These are phyloP conservation scores for Drosophila meridionalis DNA, from an alignment of 2,888 invertebrate species.

Conservation along the genomic window DNA sequence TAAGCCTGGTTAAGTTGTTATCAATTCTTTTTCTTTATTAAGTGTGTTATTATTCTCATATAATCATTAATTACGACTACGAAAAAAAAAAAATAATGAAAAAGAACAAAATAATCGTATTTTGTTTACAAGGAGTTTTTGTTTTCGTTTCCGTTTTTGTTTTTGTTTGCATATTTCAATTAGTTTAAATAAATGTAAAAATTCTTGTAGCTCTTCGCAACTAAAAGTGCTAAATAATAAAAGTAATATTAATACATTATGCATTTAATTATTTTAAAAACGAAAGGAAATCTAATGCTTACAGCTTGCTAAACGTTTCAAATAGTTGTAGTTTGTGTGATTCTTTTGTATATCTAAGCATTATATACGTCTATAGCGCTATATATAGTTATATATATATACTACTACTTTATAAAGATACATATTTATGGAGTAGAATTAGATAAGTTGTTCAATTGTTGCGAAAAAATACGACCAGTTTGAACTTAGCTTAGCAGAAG, in stretches of 20 bases:
- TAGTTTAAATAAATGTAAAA: constrained; percentile 29
- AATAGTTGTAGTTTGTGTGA: constrained; percentile 26
- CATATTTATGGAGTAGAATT: constrained; percentile 43
- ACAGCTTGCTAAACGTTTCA: constrained; percentile 29
- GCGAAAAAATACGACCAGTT: constrained; percentile 49
- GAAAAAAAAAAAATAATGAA: constrained; percentile 18
- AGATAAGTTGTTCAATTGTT: constrained; percentile 52
- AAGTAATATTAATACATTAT: constrained; percentile 10
- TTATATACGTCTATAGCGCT: constrained; percentile 43
- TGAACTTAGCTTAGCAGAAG: constrained; percentile 51
- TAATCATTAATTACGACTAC: constrained; percentile 22
- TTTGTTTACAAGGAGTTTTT: constrained; percentile 23
- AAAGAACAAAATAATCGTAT: constrained; percentile 17
- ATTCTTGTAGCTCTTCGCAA: constrained; percentile 41
- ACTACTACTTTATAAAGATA: constrained; percentile 26
- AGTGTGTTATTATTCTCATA: constrained; percentile 22
- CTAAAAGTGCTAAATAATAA: constrained; percentile 28
- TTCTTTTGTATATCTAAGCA: constrained; percentile 43
- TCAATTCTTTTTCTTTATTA: constrained; percentile 27
- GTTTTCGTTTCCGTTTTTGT: background rate
- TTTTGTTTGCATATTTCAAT: constrained; percentile 39
- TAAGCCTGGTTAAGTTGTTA: constrained; percentile 56
- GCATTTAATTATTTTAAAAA: constrained; percentile 32
- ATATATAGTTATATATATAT: constrained; percentile 28
- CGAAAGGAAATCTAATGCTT: constrained; percentile 33